Evolutionary conservation across 2,113 vertebrate species (phyloP).

Genomic region (Sinocyclocheilus grahami): DNA sequence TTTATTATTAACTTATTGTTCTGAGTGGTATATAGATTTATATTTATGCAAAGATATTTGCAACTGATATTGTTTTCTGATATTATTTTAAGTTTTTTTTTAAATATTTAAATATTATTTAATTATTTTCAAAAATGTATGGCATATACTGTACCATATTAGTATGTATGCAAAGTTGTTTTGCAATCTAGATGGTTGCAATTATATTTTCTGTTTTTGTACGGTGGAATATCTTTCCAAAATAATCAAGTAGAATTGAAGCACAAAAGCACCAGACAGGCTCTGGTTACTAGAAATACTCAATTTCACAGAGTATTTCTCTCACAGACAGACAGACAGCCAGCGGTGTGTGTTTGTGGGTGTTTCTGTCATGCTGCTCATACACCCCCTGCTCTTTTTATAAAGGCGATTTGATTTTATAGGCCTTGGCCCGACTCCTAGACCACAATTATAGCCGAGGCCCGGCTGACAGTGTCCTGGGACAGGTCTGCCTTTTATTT

Average conservation of each 20-base stretch:
- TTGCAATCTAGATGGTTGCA: neutral
- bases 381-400: slow-evolving; percentile 50
- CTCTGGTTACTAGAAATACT: slow-evolving; percentile 30
- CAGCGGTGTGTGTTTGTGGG: slow-evolving; percentile 28
- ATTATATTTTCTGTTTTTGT: neutral
- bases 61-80: neutral
- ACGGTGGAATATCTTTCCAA: neutral
- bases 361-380: slow-evolving; percentile 45
- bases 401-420: slow-evolving; percentile 59
- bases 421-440: slow-evolving; percentile 55
- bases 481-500: slow-evolving; percentile 54
- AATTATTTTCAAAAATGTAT: no score
- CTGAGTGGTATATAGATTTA: neutral
- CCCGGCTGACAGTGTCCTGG: slow-evolving; percentile 13
- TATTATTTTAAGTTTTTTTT: no score
- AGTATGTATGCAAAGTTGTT: neutral
- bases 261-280: neutral
- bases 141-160: neutral
- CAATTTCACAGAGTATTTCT: slow-evolving; percentile 3
- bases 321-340: neutral
- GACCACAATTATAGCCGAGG: slow-evolving; percentile 48
- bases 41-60: neutral
- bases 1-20: neutral
- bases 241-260: no score
- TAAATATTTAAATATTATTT: no score